These are phyloP conservation scores for Cottoperca gobio DNA, from an alignment of 2,797 vertebrate genomes.

Conservation along the genomic window DNA sequence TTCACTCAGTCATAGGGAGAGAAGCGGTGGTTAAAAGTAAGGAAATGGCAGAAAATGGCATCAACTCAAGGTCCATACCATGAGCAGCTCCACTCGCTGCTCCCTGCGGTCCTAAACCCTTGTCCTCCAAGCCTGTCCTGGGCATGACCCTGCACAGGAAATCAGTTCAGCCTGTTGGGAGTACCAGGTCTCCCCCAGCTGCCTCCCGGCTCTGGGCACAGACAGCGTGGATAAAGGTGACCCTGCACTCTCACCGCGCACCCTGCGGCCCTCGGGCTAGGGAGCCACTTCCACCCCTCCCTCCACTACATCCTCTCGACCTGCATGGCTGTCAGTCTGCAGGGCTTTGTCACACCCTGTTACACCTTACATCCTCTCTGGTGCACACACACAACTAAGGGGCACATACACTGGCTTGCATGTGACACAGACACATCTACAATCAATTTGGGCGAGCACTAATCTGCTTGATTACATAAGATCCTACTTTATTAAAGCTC, in stretches of 20 bases:
- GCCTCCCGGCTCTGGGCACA: conserved; percentile 70
- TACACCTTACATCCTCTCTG: conserved; percentile 69
- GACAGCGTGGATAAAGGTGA: conserved; percentile 76
- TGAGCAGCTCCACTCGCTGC: conserved; percentile 45
- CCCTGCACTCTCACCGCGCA: conserved; percentile 72
- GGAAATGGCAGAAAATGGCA: conserved; percentile 37
- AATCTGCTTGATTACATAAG: background rate
- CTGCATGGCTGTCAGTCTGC: conserved; percentile 47
- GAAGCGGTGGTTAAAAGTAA: conserved; percentile 6
- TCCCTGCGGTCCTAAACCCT: conserved; percentile 75
- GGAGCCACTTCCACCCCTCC: conserved; percentile 58
- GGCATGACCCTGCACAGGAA: conserved; percentile 87
- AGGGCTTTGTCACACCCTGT: conserved; percentile 55
- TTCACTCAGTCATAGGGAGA: background rate
- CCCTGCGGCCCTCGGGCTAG: conserved; percentile 58
- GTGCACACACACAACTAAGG: conserved; percentile 23
- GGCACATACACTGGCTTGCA: background rate
- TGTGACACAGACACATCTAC: background rate
- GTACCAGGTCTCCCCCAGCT: conserved; percentile 63
- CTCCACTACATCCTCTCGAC: conserved; percentile 64
- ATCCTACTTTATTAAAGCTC: background rate
- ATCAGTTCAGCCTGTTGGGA: conserved; percentile 87
- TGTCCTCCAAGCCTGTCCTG: conserved; percentile 82
- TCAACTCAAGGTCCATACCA: conserved; percentile 33
- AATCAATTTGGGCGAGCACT: background rate